These are phyloP conservation scores for Chrysaora quinquecirrha DNA, from an alignment of 30 jellyfish, hydroid and myxozoan genomes.

Conservation along the genomic window DNA sequence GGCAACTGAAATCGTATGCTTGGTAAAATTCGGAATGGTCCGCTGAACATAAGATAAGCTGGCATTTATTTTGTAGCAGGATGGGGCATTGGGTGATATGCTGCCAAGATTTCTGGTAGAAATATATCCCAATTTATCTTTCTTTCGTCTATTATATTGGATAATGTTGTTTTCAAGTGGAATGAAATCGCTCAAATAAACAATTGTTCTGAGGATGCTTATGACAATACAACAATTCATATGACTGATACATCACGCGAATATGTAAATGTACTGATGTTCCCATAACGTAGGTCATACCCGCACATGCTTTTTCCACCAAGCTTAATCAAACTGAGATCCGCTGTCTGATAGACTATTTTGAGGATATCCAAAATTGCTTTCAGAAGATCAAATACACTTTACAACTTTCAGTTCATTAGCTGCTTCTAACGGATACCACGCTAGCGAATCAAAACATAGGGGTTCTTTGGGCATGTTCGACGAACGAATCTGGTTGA, in stretches of 20 bases:
- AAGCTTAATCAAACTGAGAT: neutral
- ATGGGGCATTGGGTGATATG: neutral
- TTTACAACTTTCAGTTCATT: neutral
- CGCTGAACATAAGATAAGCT: neutral
- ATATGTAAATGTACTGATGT: no score
- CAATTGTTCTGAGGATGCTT: neutral
- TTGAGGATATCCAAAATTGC: neutral
- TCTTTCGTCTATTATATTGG: neutral
- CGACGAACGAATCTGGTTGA: no score
- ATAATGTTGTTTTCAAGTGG: neutral
- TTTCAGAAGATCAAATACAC: neutral
- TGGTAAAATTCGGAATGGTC: neutral
- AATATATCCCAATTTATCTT: neutral
- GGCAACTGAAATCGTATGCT: neutral
- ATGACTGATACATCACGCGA: no score
- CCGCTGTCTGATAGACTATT: neutral
- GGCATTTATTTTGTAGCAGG: neutral
- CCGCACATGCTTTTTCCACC: neutral
- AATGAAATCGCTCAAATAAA: neutral
- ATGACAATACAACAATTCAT: no score
- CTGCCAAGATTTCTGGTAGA: neutral
- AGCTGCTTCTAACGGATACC: neutral
- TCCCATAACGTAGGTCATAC: no score
- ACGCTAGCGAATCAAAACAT: no score
- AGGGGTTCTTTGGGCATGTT: no score